Evolutionary conservation across 2,113 vertebrate species (phyloP), one percentile per base, ranked within the genome.

Genomic region (Phrynocephalus versicolor): DNA sequence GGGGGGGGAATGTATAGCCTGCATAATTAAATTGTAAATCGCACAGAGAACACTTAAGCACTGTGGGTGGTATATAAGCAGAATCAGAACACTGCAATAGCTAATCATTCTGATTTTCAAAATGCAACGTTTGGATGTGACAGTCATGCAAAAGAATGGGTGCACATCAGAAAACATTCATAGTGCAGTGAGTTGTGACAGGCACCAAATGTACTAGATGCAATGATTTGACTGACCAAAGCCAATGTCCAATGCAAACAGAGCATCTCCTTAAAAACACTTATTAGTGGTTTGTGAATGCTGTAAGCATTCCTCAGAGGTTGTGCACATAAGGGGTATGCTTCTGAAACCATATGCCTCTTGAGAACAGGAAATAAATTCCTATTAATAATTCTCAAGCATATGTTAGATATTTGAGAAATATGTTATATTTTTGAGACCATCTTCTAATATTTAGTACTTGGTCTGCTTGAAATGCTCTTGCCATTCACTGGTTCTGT

Each of bases 311-410:
- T 69, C 88, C 88, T 94, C 85, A 90, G 86, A 94, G 93, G 87
- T 92, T 94, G 89, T 93, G 91, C 87, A 94, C 94, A 88, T 91
- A 82, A 67, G 30, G 25, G 94, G 94, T 96, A 94, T 95, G 92
- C 86, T 93, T 91, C 89, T 89, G 41, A 85, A 95, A 90, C 95
- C 95, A 95, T 95, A 94, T 96, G 96, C 91, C 95, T 90, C 91
- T 93, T 93, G 92, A 76, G 82, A 89, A 95, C 93, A 91, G 94
- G 92, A 94, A 95, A 96, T 95, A 88, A 92, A 94, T 92, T 92
- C 87, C 95, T 95, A 94, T 94, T 94, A 95, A 96, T 96, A 95
- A 95, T 92, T 95, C 71, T 92, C 78, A 92, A 85, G 89, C 93
- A 90, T 94, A 90, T 88, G 91, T 89, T 85, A 86, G 79, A 57